phyloP scores from a whole-genome alignment of 2,888 invertebrate genomes.

The Stramonita haemastoma region DNA sequence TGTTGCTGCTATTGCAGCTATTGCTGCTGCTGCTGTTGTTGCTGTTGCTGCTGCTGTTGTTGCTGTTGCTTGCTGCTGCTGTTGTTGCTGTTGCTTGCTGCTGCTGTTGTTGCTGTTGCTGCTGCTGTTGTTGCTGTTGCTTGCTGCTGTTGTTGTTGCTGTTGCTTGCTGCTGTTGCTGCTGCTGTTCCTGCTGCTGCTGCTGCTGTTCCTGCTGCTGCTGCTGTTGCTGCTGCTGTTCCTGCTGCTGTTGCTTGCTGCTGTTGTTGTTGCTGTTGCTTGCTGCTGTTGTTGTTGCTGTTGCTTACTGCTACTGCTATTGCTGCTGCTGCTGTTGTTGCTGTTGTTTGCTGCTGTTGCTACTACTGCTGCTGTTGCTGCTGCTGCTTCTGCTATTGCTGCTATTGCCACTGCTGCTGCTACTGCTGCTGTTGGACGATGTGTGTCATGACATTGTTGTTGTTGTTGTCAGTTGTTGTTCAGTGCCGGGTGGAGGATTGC shows the following conservation, averaged over 20 bases:
- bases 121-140: neutral
- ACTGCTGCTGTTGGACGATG: neutral
- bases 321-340: neutral
- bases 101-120: neutral
- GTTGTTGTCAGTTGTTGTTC: neutral
- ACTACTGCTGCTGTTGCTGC: neutral
- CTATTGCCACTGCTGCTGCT: slow-evolving; percentile 1
- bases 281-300: neutral
- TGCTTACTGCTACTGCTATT: neutral
- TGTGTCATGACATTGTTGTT: neutral
- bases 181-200: neutral
- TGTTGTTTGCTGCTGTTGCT: neutral
- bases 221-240: neutral
- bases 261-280: slow-evolving; percentile 2
- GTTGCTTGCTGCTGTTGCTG: neutral
- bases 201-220: neutral
- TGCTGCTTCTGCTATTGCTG: neutral
- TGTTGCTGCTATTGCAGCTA: neutral
- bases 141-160: neutral
- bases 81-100: neutral
- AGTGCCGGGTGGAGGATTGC: neutral
- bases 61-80: neutral
- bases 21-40: neutral
- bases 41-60: too few relatives aligned
- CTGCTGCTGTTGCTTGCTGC: neutral